These are phyloP conservation scores for Phrixothrix hirtus DNA, from an alignment of 2,888 invertebrate species.

Conservation along the genomic window DNA sequence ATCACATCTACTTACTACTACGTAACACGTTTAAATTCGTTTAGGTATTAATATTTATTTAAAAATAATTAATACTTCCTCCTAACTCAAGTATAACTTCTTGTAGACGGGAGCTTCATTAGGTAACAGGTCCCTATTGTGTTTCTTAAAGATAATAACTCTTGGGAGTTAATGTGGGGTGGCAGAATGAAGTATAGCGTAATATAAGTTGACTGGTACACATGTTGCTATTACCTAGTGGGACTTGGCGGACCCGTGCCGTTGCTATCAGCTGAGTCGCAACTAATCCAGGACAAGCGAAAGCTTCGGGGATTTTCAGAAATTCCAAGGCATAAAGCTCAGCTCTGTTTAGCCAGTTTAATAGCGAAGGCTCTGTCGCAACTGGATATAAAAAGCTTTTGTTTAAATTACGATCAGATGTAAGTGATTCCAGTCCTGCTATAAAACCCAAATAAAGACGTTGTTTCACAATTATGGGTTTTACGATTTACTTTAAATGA, in stretches of 20 bases:
- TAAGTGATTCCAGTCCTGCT: slow-evolving; percentile 35
- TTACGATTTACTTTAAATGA: slow-evolving; percentile 27
- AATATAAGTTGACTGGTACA: slow-evolving; percentile 49
- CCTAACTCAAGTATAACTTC: too few species aligned
- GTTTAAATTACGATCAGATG: slow-evolving; percentile 43
- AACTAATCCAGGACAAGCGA: slow-evolving; percentile 52
- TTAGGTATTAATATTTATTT: too few species aligned
- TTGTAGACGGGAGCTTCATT: too few species aligned
- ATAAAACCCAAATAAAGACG: slow-evolving; percentile 33
- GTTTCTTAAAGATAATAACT: slow-evolving; percentile 37
- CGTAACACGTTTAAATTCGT: too few species aligned
- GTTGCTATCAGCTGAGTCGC: slow-evolving; percentile 45
- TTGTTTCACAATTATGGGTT: slow-evolving; percentile 26
- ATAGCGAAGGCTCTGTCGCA: slow-evolving; percentile 45
- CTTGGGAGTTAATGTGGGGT: slow-evolving; percentile 40
- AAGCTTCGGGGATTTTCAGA: slow-evolving; percentile 53
- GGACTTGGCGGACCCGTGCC: slow-evolving; percentile 33
- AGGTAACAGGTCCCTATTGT: slow-evolving; percentile 30
- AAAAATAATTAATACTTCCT: too few species aligned
- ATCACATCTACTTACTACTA: too few species aligned
- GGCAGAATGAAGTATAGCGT: slow-evolving; percentile 38
- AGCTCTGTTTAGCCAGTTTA: slow-evolving; percentile 39
- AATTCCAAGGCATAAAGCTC: slow-evolving; percentile 51
- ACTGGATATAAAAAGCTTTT: slow-evolving; percentile 46
- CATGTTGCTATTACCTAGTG: slow-evolving; percentile 45